Evolutionary conservation across 2,113 vertebrate genomes (phyloP), one percentile per base, ranked within the genome.

Genomic region (Strigops habroptila): DNA sequence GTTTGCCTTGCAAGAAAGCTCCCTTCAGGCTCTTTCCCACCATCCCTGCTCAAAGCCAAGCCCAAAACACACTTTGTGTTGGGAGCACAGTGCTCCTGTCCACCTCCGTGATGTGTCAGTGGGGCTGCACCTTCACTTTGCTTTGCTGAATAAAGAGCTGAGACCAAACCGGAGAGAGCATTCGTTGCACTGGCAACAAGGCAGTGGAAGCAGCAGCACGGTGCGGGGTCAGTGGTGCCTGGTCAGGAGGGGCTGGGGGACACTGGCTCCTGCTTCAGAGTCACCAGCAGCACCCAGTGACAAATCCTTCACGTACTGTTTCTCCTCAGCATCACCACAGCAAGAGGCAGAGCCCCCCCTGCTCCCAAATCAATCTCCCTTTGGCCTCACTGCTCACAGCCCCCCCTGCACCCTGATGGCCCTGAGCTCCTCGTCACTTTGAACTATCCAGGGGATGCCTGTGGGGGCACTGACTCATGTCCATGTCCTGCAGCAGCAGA

Each of bases 281-380:
- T 37, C n/a, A n/a, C n/a, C n/a, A n/a, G n/a, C n/a, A n/a, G n/a
- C 53, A 59, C 37, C 49, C 11, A 1, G 15, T 16, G n/a, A 21
- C 53, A 18, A n/a, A 25, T 46, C 16, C 33, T 39, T 19, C 0
- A 0, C 17, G 63, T 16, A 6, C 1, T 39, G 16, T 11, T n/a
- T 30, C 52, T 37, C 33, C 9, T n/a, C 7, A 14, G 71, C 48
- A 35, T 24, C 39, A 18, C 18, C 48, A 12, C 7, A 25, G 3
- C 24, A n/a, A 30, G 24, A 63, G 30, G 22, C 48, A 53, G 33
- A 39, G 52, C 17, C 1, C 16, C 2, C 14, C 41, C 18, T 1
- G 1, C 14, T 24, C 25, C 73, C 2, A 1, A 22, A 35, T 49
- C 4, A 1, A 48, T n/a, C 33, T 51, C 33, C 59, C 28, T 67